Evolutionary conservation across 1,140 invertebrate genomes (phyloP), one percentile per base, ranked within the genome.

Genomic region (Zaprionus taronus): DNA sequence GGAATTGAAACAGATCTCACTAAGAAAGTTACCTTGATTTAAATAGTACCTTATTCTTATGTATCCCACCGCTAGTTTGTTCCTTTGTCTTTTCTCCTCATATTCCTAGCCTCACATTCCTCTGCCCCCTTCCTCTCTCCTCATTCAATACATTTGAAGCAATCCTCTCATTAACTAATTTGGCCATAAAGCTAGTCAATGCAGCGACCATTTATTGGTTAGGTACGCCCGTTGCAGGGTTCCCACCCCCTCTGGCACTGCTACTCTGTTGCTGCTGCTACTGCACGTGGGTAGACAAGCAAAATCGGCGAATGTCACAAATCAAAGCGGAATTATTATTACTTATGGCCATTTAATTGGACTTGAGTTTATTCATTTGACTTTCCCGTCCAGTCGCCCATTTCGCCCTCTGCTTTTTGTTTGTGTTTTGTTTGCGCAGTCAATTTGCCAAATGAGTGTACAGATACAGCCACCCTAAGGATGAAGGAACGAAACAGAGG

Each of bases 261-360:
- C 5, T 2, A 6, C 38, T 47, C 41, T 47, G 41, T 11, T n/a
- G 6, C n/a, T n/a, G 6, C n/a, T 47, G 41, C 41, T 3, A 6
- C n/a, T 44, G 41, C 41, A 47, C 41, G 41, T n/a, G 41, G 41
- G n/a, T 47, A 47, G 41, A 47, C 41, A 47, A 47, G 41, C 41
- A 47, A 77, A 77, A 53, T 47, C 67, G 79, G 70, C 66, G 85
- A 90, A 91, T 89, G 82, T 81, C 90, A 92, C 91, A 92, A 92
- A 92, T 92, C 91, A 92, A 92, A 92, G 91, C 82, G 86, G 91
- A 80, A 92, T 92, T 92, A 92, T 92, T 92, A 92, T 92, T 92
- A 92, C 91, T 92, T 92, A 92, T 92, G 91, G 83, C 91, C 91
- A 92, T 92, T 92, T 92, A 92, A 92, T 92, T 92, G 91, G 91